Conservation (phyloP, 2,797 vertebrate species). For the Anas acuta region DNA sequence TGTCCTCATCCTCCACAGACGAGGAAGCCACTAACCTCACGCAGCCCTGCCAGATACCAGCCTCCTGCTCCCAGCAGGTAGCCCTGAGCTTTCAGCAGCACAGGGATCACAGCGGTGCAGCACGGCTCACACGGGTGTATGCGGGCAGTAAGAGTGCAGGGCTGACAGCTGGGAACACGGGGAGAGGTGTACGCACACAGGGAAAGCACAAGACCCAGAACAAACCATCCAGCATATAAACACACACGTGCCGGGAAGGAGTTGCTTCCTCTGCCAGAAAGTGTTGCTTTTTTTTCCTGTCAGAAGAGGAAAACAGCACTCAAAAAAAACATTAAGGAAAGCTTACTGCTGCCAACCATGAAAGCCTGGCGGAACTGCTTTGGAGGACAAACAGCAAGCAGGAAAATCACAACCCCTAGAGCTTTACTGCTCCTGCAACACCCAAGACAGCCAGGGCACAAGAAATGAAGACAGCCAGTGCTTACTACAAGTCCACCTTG, state of each 20-base stretch:
- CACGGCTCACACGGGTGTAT: not conserved
- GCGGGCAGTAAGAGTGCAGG: not conserved
- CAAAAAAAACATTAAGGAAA: not conserved
- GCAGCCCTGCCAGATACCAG: not conserved
- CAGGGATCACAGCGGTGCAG: not conserved
- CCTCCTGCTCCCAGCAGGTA: not conserved
- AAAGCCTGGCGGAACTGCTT: not conserved
- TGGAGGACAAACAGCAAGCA: not conserved
- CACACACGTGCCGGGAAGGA: not conserved
- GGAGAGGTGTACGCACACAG: not conserved
- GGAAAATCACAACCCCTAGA: not conserved
- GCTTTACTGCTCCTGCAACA: not conserved
- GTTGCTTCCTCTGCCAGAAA: not conserved
- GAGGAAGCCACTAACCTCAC: rapidly evolving
- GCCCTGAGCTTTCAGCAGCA: not conserved
- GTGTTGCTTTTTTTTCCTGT: not conserved
- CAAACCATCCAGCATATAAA: not conserved
- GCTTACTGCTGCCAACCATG: not conserved
- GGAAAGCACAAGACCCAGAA: not conserved
- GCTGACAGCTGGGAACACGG: not conserved
- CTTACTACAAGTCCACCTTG: not conserved
- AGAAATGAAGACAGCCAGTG: not conserved
- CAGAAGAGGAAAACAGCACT: not conserved
- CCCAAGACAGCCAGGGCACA: not conserved
- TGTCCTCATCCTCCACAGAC: not conserved